phyloP scores from a whole-genome alignment of 2,113 vertebrate genomes.

The Rallus limicola region DNA sequence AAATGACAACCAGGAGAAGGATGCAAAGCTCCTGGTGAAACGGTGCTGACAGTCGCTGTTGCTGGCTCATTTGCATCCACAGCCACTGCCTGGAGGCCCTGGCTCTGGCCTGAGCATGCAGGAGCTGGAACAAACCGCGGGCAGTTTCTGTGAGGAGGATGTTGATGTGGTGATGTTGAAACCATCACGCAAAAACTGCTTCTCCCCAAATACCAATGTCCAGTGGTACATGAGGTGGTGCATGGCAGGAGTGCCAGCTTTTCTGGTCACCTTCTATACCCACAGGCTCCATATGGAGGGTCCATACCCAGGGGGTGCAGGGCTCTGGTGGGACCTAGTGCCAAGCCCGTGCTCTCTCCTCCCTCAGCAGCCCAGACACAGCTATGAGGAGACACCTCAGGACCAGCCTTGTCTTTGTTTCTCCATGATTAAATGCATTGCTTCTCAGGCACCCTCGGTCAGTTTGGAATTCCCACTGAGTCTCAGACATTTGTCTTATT shows the following conservation, averaged over 20 bases:
- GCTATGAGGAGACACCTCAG: not conserved
- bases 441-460: not conserved
- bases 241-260: rapidly evolving
- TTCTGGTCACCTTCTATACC: rapidly evolving
- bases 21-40: not conserved
- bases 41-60: not conserved
- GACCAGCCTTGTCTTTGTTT: not conserved
- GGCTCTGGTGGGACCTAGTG: rapidly evolving
- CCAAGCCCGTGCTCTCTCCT: rapidly evolving
- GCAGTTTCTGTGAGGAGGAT: not conserved
- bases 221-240: rapidly evolving
- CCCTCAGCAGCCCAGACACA: not conserved
- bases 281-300: not conserved
- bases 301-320: rapidly evolving
- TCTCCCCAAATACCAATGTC: not conserved
- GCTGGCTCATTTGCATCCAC: not conserved
- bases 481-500: not conserved
- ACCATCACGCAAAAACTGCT: not conserved
- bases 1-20: not conserved
- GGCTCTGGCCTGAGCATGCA: rapidly evolving
- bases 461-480: not conserved
- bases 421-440: not conserved
- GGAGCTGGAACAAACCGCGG: not conserved
- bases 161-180: not conserved
- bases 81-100: not conserved